Evolutionary conservation across 2,888 invertebrate genomes (phyloP).

Genomic region (Tetranychus truncatus): DNA sequence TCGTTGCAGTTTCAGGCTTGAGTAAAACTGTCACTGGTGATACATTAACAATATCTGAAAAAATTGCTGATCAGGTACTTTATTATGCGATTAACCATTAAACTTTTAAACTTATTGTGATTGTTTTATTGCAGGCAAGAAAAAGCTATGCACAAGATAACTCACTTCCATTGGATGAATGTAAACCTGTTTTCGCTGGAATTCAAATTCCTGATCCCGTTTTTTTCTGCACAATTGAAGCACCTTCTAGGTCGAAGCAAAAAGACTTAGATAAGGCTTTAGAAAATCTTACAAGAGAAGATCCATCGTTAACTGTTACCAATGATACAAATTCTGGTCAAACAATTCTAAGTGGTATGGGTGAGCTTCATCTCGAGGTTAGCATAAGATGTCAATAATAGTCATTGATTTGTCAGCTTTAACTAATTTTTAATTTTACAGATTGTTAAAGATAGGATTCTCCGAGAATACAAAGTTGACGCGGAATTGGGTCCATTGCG

Average conservation of each 20-base stretch:
- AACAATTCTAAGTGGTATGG: slow-evolving; percentile 82
- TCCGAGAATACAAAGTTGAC: slow-evolving; percentile 71
- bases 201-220: slow-evolving; percentile 75
- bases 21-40: slow-evolving; percentile 46
- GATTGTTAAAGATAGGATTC: slow-evolving; percentile 68
- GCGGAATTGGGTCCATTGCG: slow-evolving; percentile 74
- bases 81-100: slow-evolving; percentile 26
- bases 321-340: slow-evolving; percentile 63
- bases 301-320: slow-evolving; percentile 62
- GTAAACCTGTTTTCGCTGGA: slow-evolving; percentile 36
- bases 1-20: slow-evolving; percentile 69
- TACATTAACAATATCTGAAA: slow-evolving; percentile 32
- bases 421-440: not conserved
- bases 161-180: not conserved
- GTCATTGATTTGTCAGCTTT: too few relatives aligned
- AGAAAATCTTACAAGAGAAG: slow-evolving; percentile 60
- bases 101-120: not conserved
- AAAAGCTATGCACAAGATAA: not conserved
- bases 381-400: not conserved
- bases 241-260: slow-evolving; percentile 59
- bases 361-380: slow-evolving; percentile 76
- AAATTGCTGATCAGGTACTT: slow-evolving; percentile 39
- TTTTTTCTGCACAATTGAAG: slow-evolving; percentile 87
- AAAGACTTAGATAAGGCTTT: slow-evolving; percentile 58
- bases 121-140: not conserved